Evolutionary conservation across 92 coral and sea anemone genomes (phyloP).

Genomic region (Phenganax stokvisi): DNA sequence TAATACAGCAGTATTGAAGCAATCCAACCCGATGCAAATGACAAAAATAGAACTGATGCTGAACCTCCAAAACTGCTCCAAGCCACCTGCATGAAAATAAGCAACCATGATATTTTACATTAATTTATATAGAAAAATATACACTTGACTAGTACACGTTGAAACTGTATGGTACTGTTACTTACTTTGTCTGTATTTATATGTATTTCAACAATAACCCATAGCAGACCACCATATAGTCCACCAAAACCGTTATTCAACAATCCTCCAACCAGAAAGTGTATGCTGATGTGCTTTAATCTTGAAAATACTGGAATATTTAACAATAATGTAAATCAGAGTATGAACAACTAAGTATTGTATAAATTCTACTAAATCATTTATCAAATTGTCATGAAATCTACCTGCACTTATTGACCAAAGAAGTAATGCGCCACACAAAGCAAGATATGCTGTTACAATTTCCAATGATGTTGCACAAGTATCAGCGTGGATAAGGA

Average conservation of each 20-base stretch:
- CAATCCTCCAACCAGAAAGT: constrained; percentile 75
- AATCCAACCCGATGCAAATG: constrained; percentile 73
- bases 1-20: constrained; percentile 71
- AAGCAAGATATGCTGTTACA: constrained; percentile 54
- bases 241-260: constrained; percentile 83
- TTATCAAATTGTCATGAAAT: constrained; percentile 3
- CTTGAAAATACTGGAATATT: constrained; percentile 71
- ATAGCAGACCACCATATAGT: constrained; percentile 59
- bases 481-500: constrained; percentile 14
- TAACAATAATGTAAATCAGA: neutral
- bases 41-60: constrained; percentile 61
- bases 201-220: constrained; percentile 41
- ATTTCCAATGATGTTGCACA: constrained; percentile 47
- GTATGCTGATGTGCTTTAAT: constrained; percentile 62
- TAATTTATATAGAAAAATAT: neutral
- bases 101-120: neutral
- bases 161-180: neutral
- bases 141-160: no score
- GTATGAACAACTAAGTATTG: neutral
- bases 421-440: constrained; percentile 71
- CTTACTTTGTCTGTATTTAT: constrained; percentile 10
- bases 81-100: constrained; percentile 43
- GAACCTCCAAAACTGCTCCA: constrained; percentile 53
- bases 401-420: constrained; percentile 95
- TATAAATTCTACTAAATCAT: neutral